Evolutionary conservation across 35 echinoderm and acorn worm genomes (phyloP).

Genomic region (Ptychodera flava): DNA sequence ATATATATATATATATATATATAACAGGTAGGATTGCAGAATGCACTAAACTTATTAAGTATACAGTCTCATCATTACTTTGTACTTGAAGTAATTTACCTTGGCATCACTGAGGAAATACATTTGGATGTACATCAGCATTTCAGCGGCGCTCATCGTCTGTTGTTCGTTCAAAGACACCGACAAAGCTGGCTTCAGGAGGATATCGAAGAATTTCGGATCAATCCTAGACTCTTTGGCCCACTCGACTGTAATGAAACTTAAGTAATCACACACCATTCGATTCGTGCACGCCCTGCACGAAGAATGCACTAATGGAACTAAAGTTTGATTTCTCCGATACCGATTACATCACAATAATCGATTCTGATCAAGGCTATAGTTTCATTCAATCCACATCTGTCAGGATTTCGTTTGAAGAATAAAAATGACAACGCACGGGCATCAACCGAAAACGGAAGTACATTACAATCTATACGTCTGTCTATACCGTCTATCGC

Average conservation of each 20-base stretch:
- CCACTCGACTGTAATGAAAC: slow-evolving; percentile 58
- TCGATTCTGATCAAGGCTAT: too few species aligned
- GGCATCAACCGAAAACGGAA: too few species aligned
- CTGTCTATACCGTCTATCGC: too few species aligned
- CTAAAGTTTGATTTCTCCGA: too few species aligned
- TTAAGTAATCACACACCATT: too few species aligned
- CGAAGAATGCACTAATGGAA: too few species aligned
- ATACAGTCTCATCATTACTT: background rate
- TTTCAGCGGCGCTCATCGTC: slow-evolving; percentile 64
- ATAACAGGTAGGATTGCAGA: background rate
- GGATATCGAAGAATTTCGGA: slow-evolving; percentile 32
- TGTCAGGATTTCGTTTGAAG: too few species aligned
- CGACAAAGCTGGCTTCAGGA: slow-evolving; percentile 39
- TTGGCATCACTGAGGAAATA: slow-evolving; percentile 61
- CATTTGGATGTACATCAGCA: slow-evolving; percentile 52
- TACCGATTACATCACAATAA: too few species aligned
- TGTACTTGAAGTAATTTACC: slow-evolving; percentile 23
- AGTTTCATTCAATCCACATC: too few species aligned
- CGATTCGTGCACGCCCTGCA: too few species aligned
- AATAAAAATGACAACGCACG: too few species aligned
- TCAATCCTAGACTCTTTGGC: slow-evolving; percentile 20
- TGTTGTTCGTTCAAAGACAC: slow-evolving; percentile 38
- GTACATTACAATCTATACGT: too few species aligned
- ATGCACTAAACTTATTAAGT: background rate
- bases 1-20: background rate